Conservation (phyloP, 1,140 invertebrate species). For the Phenacoccus solenopsis region DNA sequence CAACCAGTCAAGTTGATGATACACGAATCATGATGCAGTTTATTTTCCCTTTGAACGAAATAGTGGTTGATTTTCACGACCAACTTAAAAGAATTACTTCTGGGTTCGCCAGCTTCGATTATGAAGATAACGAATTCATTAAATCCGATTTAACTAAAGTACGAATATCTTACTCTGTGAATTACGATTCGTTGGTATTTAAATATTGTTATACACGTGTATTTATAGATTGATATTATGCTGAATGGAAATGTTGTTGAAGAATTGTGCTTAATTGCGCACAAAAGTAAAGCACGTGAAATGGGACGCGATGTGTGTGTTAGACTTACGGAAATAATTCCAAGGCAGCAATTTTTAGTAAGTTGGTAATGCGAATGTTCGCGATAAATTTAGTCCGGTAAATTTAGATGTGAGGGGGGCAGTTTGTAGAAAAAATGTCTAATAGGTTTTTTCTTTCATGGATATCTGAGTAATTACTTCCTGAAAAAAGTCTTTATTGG, state of each 20-base stretch:
- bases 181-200: not conserved
- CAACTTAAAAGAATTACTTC: conserved; percentile 75
- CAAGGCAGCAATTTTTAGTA: conserved; percentile 67
- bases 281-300: conserved; percentile 50
- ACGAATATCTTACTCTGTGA: conserved; percentile 5
- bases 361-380: no score
- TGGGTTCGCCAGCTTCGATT: conserved; percentile 96
- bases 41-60: conserved; percentile 78
- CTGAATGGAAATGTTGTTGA: conserved; percentile 73
- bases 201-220: not conserved
- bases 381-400: no score
- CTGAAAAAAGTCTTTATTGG: no score
- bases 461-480: no score
- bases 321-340: conserved; percentile 77
- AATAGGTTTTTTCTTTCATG: no score
- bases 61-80: conserved; percentile 92
- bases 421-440: no score
- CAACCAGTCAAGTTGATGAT: conserved; percentile 66
- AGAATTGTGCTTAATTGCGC: conserved; percentile 76
- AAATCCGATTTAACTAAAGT: conserved; percentile 39
- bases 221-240: conserved; percentile 30
- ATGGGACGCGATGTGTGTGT: conserved; percentile 55
- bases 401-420: no score
- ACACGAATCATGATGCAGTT: conserved; percentile 67
- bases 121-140: conserved; percentile 53